phyloP scores from a whole-genome alignment of 2,888 invertebrate species.

The Panopea generosa region DNA sequence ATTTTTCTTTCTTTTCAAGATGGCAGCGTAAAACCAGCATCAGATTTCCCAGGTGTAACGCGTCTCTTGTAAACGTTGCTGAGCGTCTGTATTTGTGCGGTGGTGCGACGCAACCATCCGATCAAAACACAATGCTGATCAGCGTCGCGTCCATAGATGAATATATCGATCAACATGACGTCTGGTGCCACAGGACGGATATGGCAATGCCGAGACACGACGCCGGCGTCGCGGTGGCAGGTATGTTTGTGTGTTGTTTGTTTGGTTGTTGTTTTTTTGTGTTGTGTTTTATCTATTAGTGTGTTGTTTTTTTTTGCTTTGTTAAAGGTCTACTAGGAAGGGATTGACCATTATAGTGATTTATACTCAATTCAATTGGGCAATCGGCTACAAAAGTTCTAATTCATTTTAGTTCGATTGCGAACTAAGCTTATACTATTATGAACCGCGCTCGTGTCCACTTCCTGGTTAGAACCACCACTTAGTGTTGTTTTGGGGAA shows the following conservation, averaged over 20 bases:
- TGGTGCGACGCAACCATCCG: constrained; percentile 64
- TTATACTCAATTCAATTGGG: too few relatives aligned
- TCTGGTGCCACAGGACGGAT: constrained; percentile 68
- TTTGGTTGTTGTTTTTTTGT: too few relatives aligned
- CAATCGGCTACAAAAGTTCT: too few relatives aligned
- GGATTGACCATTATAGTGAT: too few relatives aligned
- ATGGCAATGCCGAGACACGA: constrained; percentile 70
- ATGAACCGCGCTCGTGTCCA: too few relatives aligned
- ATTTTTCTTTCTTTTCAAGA: constrained; percentile 54
- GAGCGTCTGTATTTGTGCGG: constrained; percentile 71
- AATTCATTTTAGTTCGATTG: too few relatives aligned
- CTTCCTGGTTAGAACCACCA: too few relatives aligned
- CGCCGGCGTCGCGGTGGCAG: constrained; percentile 69
- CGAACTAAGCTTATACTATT: too few relatives aligned
- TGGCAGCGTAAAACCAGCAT: constrained; percentile 64
- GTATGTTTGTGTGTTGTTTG: constrained; percentile 38
- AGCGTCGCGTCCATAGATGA: constrained; percentile 67
- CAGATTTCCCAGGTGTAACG: constrained; percentile 68
- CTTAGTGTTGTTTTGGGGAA: too few relatives aligned
- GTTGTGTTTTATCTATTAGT: too few relatives aligned
- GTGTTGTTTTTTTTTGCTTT: too few relatives aligned
- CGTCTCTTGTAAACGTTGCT: constrained; percentile 61
- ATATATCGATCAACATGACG: constrained; percentile 58
- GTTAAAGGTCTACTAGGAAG: too few relatives aligned
- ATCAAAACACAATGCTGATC: constrained; percentile 46